Evolutionary conservation across 2,888 invertebrate species (phyloP).

Genomic region (Silvanus unidentatus): DNA sequence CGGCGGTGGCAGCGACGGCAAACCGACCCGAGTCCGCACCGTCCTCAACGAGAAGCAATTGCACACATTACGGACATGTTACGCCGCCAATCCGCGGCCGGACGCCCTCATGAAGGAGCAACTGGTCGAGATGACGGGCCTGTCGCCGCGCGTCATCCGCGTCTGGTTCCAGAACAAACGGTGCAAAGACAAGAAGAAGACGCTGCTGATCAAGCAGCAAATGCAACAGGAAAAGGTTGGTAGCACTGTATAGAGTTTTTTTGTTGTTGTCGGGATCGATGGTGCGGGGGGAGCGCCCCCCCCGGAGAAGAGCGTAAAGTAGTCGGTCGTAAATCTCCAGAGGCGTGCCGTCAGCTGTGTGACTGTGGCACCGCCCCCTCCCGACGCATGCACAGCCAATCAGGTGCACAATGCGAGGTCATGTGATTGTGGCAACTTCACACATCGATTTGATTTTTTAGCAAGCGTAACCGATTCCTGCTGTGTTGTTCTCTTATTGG

Average conservation of each 20-base stretch:
- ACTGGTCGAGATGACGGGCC: constrained; percentile 96
- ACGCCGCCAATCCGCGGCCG: constrained; percentile 95
- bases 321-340: constrained; percentile 22
- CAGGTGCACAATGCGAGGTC: constrained; percentile 17
- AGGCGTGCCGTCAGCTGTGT: constrained; percentile 25
- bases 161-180: constrained; percentile 99
- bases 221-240: constrained; percentile 95
- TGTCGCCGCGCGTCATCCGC: constrained; percentile 94
- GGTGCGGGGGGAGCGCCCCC: neutral
- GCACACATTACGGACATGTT: constrained; percentile 94
- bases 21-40: constrained; percentile 97
- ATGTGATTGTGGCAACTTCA: constrained; percentile 15
- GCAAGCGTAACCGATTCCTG: too few relatives aligned
- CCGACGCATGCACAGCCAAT: constrained; percentile 18
- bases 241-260: constrained; percentile 14
- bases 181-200: constrained; percentile 96
- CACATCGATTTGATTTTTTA: constrained; percentile 21
- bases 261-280: neutral
- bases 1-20: constrained; percentile 70
- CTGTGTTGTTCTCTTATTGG: too few relatives aligned
- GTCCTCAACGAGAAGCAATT: constrained; percentile 98
- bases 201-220: constrained; percentile 93
- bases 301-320: neutral
- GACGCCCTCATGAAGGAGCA: constrained; percentile 99
- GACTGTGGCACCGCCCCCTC: constrained; percentile 16